phyloP scores from a whole-genome alignment of 1,140 invertebrate species.

The Manduca sexta region DNA sequence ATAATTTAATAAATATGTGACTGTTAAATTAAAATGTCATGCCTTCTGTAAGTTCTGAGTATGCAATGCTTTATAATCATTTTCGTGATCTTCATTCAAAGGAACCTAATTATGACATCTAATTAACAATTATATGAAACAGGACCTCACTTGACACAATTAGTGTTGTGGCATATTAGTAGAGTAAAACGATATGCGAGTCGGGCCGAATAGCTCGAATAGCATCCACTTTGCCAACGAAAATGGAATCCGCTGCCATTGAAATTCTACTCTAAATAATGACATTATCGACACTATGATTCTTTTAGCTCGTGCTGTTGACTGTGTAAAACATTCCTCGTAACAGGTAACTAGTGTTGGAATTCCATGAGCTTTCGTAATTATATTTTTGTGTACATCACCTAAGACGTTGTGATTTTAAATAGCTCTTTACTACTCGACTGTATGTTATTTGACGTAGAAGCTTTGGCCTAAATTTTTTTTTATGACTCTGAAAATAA shows the following conservation, averaged over 20 bases:
- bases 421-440: conserved; percentile 4
- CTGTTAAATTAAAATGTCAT: too few species aligned
- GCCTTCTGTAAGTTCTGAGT: too few species aligned
- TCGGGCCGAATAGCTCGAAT: conserved; percentile 43
- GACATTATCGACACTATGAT: conserved; percentile 51
- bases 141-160: too few species aligned
- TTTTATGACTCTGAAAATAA: conserved; percentile 24
- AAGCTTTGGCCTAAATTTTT: conserved; percentile 12
- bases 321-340: conserved; percentile 25
- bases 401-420: not conserved
- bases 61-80: too few species aligned
- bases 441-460: conserved; percentile 4
- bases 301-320: conserved; percentile 26
- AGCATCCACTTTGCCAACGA: conserved; percentile 51
- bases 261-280: conserved; percentile 56
- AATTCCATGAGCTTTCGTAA: conserved; percentile 24
- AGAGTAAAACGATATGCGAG: conserved; percentile 35
- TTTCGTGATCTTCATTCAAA: too few species aligned
- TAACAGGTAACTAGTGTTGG: conserved; percentile 18
- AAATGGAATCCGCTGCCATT: conserved; percentile 56
- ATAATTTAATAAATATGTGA: too few species aligned
- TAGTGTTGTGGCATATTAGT: too few species aligned
- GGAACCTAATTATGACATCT: too few species aligned
- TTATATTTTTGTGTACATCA: conserved; percentile 8
- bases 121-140: too few species aligned